Conservation (phyloP, 1,140 invertebrate genomes). For the Spodoptera litura region DNA sequence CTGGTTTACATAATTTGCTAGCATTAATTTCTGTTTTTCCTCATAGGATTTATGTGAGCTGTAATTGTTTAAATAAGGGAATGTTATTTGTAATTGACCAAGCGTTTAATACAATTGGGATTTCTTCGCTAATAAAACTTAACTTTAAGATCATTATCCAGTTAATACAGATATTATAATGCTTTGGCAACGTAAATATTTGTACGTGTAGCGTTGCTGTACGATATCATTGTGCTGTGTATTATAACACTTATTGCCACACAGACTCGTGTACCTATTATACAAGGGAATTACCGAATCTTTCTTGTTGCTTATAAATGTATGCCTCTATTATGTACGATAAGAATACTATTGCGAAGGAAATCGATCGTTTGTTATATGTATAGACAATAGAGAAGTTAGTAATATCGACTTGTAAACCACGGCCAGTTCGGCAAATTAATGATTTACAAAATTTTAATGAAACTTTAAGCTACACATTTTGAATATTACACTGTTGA, state of each 20-base stretch:
- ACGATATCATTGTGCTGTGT: too few species aligned
- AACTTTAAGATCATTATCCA: too few species aligned
- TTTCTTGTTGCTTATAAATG: constrained; percentile 30
- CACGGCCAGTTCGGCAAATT: constrained; percentile 26
- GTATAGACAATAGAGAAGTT: constrained; percentile 16
- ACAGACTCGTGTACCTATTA: background rate
- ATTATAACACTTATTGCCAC: constrained; percentile 2
- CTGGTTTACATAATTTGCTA: background rate
- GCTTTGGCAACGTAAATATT: too few species aligned
- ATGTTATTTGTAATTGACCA: background rate
- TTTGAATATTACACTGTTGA: constrained; percentile 47
- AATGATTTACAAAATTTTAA: constrained; percentile 35
- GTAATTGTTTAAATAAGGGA: background rate
- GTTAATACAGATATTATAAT: too few species aligned
- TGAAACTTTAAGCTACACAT: constrained; percentile 43
- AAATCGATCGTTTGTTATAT: constrained; percentile 30
- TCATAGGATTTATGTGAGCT: constrained; percentile 14
- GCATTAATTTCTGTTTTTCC: background rate
- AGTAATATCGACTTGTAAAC: constrained; percentile 34
- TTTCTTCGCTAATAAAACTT: too few species aligned
- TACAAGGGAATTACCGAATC: constrained; percentile 11
- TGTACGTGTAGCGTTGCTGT: too few species aligned
- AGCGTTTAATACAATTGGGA: too few species aligned
- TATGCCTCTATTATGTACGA: constrained; percentile 9
- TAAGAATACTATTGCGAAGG: constrained; percentile 8